Evolutionary conservation across 2,888 invertebrate genomes (phyloP).

Genomic region (Masnerella sp.): DNA sequence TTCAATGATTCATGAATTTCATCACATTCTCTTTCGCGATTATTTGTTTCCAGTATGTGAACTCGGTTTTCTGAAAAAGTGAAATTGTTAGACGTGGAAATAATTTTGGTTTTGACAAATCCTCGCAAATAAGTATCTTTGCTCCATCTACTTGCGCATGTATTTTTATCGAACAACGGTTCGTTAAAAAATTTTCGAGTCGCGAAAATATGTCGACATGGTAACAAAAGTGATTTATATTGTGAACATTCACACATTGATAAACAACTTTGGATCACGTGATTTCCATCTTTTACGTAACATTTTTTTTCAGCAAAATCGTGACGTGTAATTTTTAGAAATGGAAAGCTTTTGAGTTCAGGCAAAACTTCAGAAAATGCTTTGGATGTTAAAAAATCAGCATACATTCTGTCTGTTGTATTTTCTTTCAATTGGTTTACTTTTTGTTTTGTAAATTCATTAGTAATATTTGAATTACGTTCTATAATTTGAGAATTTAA

Average conservation of each 20-base stretch:
- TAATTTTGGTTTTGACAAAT: no score
- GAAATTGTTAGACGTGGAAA: no score
- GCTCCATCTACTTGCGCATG: background rate
- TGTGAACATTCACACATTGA: background rate
- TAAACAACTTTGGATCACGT: no score
- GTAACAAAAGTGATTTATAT: background rate
- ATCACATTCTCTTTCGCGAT: no score
- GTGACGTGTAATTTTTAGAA: background rate
- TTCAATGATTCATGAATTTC: no score
- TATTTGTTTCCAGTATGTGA: no score
- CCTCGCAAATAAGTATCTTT: no score
- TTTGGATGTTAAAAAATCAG: background rate
- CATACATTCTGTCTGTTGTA: background rate
- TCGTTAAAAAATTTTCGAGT: background rate
- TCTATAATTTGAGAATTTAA: background rate
- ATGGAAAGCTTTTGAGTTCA: background rate
- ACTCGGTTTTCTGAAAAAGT: no score
- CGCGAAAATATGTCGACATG: background rate
- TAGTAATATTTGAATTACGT: no score
- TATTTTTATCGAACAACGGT: background rate
- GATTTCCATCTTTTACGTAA: no score
- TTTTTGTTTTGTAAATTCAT: no score
- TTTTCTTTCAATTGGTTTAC: background rate
- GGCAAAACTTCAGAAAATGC: background rate
- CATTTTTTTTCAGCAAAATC: background rate